Base-by-base conservation (phyloP, 2,113 vertebrate species). In the Rhodinocichla rosea region DNA sequence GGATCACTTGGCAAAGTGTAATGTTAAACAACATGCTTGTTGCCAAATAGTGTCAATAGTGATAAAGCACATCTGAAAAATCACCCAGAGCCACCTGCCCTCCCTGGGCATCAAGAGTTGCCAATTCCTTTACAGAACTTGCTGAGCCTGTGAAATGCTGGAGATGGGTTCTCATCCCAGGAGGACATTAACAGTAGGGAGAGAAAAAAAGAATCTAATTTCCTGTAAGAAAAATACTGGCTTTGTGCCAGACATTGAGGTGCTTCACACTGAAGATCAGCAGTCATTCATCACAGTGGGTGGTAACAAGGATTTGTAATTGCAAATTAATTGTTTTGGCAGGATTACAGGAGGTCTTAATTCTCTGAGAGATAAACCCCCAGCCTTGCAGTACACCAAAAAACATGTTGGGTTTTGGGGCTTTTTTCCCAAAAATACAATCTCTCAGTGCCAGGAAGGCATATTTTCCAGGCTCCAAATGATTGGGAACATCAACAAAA, bases 21-120 rank as follows among this genome's bases (percentile, higher is more conserved):
- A 63, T 28, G 26, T 78, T 75, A 28, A 62, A 60, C 6, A 60
- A 40, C 70, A 26, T 53, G 59, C 30, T 26, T 39, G 32, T 63
- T 92, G 87, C 96, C 78, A 88, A 89, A 73, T 20, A 50, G 32
- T 90, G 53, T 94, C 87, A 62, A 39, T 47, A 79, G 62, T 47
- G 49, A 92, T 94, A 87, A 92, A 87, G 57, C 55, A 44, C 73
- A 60, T 84, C 90, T 97, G 91, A 94, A 94, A 96, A 97, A 95
- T 95, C 85, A 73, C 87, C 70, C 74, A 26, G 27, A 94, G 87
- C 87, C 89, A 90, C 92, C 94, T 95, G 95, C 65, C 73, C 57
- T 94, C 88, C 75, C 74, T 63, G 94, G 35, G 53, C 56, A 53
- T 33, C 57, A 50, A 11, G 17, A 76, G 16, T 32, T 95, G 93